Percentiles rank a stretch among this genome's conserved stretches.
These are phyloP conservation scores for Hyposoter dolosus DNA, from an alignment of 2,888 invertebrate genomes.

Conservation along the genomic window DNA sequence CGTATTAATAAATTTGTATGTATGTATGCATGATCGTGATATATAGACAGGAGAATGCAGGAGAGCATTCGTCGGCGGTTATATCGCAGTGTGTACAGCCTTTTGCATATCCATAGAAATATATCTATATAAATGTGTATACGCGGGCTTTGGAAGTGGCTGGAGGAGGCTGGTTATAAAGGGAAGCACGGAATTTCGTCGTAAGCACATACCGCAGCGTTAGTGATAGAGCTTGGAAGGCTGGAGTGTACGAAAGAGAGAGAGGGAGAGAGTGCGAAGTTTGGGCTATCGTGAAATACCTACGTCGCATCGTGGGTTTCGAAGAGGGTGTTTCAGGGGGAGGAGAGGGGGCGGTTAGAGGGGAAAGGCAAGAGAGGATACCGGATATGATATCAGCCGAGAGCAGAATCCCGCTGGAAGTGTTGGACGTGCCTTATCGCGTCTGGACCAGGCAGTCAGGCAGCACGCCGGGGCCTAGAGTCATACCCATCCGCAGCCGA, in stretches of 20 bases:
- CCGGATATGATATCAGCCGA: constrained; percentile 82
- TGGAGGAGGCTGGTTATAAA: constrained; percentile 45
- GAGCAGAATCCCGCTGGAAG: constrained; percentile 82
- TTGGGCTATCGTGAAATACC: constrained; percentile 77
- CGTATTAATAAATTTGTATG: not conserved
- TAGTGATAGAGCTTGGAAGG: constrained; percentile 62
- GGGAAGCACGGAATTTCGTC: constrained; percentile 65
- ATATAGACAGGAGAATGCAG: constrained; percentile 13
- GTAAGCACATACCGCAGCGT: constrained; percentile 66
- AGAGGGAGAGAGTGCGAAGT: constrained; percentile 56
- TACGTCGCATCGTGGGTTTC: constrained; percentile 71
- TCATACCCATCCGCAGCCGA: constrained; percentile 49
- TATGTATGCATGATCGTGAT: constrained; percentile 6
- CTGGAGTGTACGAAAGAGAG: constrained; percentile 10
- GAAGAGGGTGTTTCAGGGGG: constrained; percentile 25
- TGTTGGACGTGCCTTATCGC: constrained; percentile 84
- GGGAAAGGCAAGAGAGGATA: constrained; percentile 68
- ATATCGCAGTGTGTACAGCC: constrained; percentile 54
- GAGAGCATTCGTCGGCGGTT: constrained; percentile 38
- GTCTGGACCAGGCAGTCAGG: constrained; percentile 82
- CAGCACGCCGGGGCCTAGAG: constrained; percentile 62
- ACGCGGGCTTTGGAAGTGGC: constrained; percentile 11
- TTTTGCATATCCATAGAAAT: constrained; percentile 14
- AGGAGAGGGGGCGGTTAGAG: constrained; percentile 47
- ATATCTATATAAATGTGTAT: constrained; percentile 2